These are phyloP conservation scores for Ornithorhynchus anatinus DNA, from an alignment of 2,113 vertebrate genomes.

Conservation along the genomic window DNA sequence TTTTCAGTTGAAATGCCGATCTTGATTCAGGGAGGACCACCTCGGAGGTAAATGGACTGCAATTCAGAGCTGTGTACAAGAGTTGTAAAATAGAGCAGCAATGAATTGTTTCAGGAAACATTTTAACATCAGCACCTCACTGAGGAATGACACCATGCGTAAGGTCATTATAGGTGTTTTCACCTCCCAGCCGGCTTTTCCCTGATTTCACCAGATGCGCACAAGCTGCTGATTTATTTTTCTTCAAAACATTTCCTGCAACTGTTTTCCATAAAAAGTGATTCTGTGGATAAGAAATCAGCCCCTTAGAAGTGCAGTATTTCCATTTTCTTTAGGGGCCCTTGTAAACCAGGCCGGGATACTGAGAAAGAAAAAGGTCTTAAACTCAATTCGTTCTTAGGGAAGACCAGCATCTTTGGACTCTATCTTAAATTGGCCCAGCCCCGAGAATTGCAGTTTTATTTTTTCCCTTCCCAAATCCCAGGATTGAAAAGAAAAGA, in stretches of 20 bases:
- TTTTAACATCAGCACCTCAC: background rate
- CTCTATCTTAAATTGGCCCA: too few species aligned
- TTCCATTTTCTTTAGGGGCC: background rate
- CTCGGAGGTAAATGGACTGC: too few species aligned
- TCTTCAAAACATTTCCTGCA: conserved; percentile 9
- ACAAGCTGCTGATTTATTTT: background rate
- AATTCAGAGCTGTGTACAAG: too few species aligned
- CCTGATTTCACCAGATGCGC: background rate
- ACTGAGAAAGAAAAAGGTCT: background rate
- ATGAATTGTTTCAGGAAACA: background rate
- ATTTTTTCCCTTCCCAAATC: background rate
- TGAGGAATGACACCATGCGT: background rate
- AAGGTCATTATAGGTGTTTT: rapidly evolving
- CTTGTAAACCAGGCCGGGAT: background rate
- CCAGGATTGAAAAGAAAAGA: too few species aligned
- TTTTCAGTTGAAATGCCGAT: too few species aligned
- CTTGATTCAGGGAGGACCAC: too few species aligned
- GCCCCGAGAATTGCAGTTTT: background rate
- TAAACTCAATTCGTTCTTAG: background rate
- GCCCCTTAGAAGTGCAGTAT: background rate
- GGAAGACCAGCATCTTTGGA: too few species aligned
- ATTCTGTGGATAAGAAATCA: conserved; percentile 4
- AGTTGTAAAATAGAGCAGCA: too few species aligned
- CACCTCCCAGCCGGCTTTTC: background rate
- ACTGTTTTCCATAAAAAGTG: background rate